Evolutionary conservation across 2,888 invertebrate genomes (phyloP), one percentile per base, ranked within the genome.

Genomic region (Xylota segnis): DNA sequence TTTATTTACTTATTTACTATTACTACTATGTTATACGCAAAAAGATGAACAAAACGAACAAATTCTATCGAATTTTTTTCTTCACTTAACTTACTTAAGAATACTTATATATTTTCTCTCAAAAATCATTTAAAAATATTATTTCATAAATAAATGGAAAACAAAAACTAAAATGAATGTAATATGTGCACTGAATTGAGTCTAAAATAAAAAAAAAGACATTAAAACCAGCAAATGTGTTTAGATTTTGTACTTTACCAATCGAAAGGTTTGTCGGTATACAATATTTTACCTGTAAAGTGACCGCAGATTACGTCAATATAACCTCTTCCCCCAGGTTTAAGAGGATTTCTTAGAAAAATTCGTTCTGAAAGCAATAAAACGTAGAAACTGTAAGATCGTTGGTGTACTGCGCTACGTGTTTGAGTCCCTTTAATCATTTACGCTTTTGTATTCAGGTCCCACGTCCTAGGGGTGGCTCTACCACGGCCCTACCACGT

Each of bases 181-280:
- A 54, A 76, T 79, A 43, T 76, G 66, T 82, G 76, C 83, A 83
- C 72, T 74, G 70, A 87, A 75, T 74, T 58, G 78, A 83, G 63
- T 83, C 72, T 83, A 37, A 61, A 83, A 78, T 74, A 87, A 78
- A 78, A 66, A 43, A 70, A 78, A 78, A 83, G 59, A 23, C 54
- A 68, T 76, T 63, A 18, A 47, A 45, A 63, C 32, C 7, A 16
- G 16, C 27, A 14, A 0, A 6, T 18, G 4, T 58, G 56, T 58
- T 27, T 43, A 4, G 37, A 10, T 14, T 14, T 23, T 2, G 3
- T 23, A 23, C n/a, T n/a, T n/a, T n/a, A n/a, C n/a, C n/a, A n/a
- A n/a, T n/a, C n/a, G n/a, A n/a, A n/a, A n/a, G n/a, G n/a, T n/a
- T n/a, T n/a, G n/a, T n/a, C n/a, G n/a, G n/a, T n/a, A n/a, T n/a